Evolutionary conservation across 1,140 invertebrate species (phyloP), one percentile per base, ranked within the genome.

Genomic region (Stegodyphus mimosarum): DNA sequence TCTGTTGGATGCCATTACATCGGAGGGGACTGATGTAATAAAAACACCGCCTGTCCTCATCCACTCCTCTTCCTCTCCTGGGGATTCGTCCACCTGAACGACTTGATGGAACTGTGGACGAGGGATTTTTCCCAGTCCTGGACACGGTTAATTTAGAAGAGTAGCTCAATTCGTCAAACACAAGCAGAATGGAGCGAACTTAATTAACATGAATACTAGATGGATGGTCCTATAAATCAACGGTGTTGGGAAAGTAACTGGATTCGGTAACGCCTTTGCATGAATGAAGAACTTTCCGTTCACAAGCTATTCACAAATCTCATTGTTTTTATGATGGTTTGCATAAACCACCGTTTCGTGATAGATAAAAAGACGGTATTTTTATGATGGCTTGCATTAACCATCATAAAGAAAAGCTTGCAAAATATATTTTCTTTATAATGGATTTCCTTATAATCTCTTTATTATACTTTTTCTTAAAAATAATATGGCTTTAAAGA

Each of bases 71-170:
- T 15, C 55, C 55, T 60, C 15, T 60, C 55, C 55, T 11, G 51
- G 66, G 66, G 76, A 78, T 69, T 78, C 71, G 78, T 80, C 78
- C 78, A 80, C 78, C 78, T 80, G 78, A 70, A 55, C 67, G 69
- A 71, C 78, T 51, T 80, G 67, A 49, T 64, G 11, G 33, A 33
- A 50, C 11, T 55, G 7, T n/a, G 50, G 53, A 7, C 9, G 78
- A n/a, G 67, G 51, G 52, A 80, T 80, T 80, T 72, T 33, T 17
- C 48, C 49, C 52, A 80, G 78, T 80, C 67, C 49, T 9, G 50
- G 67, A 72, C 70, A 71, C 67, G 70, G 78, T 80, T 69, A 80
- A 70, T n/a, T 71, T 18, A 2, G 66, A 52, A 50, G 78, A 49
- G n/a, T 71, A 52, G 69, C 15, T 60, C 15, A 48, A 51, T 33